Base-by-base conservation (phyloP, 2,888 invertebrate species). In the Glyphotaelius pellucidus region DNA sequence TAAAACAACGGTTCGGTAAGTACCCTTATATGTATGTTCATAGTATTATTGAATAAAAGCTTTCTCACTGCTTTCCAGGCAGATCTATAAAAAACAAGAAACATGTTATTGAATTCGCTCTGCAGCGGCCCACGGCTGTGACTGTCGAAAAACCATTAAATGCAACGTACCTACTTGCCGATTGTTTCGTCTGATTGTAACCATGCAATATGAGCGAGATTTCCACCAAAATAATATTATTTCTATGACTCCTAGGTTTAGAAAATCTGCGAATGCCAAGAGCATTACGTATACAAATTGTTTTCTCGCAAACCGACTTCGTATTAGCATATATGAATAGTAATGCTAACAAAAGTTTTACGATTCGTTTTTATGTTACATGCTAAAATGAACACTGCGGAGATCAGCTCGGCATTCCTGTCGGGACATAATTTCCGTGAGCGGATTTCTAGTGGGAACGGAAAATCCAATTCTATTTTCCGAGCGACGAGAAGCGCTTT, bases 81-180 rank as follows among this genome's bases (percentile, higher is more conserved):
- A 81, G 52, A n/a, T 86, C 52, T 67, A 25, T 25, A 67, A 52
- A 9, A 38, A 38, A 38, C 38, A 38, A 38, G 25, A 67, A 67
- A 67, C 52, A 25, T 19, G 52, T 25, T 25, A 67, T 67, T 67
- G 19, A 67, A 67, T 67, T 85, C 89, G 67, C 31, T 80, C 87
- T 91, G 91, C 31, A 35, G 80, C 90, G 86, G 81, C n/a, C n/a
- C 83, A 88, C 25, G 92, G 90, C 91, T 67, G 52, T 67, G 93
- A 91, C 91, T 93, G 92, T 92, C 91, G 91, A 91, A 92, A 93
- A 93, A 93, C 92, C 90, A 93, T 93, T 90, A 93, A 93, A 90
- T 86, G 38, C 91, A 80, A 32, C 83, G 47, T 84, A 90, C 38
- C 15, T 4, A 52, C 67, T 83, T 88, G 90, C 42, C 90, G 91